Evolutionary conservation across 1,140 invertebrate species (phyloP).

Genomic region (Cydia amplana): DNA sequence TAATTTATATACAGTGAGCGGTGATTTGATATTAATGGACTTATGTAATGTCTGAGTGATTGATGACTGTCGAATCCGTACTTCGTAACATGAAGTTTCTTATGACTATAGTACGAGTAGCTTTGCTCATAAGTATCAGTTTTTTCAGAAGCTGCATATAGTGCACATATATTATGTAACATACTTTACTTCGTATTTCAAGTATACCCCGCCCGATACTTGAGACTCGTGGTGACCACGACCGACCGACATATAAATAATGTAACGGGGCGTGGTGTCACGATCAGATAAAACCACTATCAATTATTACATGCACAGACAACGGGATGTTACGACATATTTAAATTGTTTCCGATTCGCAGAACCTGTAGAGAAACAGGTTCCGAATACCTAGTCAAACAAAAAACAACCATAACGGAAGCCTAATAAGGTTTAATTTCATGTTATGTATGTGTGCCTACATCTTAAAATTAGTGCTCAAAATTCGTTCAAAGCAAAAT

Average conservation of each 20-base stretch:
- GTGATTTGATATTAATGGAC: slow-evolving; percentile 6
- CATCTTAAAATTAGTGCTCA: slow-evolving; percentile 4
- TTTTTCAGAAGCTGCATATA: too few relatives aligned
- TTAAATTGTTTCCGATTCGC: slow-evolving; percentile 23
- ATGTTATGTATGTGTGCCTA: neutral
- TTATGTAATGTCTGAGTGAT: slow-evolving; percentile 3
- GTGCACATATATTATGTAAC: too few relatives aligned
- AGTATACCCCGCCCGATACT: too few relatives aligned
- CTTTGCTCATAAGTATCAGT: too few relatives aligned
- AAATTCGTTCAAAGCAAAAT: neutral
- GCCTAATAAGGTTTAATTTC: neutral
- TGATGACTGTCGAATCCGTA: neutral
- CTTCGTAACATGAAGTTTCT: neutral
- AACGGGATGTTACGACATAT: slow-evolving; percentile 25
- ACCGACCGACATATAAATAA: neutral
- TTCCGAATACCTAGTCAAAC: neutral
- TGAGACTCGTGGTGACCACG: neutral
- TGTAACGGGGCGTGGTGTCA: neutral
- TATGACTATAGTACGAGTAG: neutral
- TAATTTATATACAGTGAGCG: neutral
- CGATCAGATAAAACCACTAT: neutral
- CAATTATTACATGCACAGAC: neutral
- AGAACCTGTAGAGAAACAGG: slow-evolving; percentile 14
- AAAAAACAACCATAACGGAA: neutral
- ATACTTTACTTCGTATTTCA: too few relatives aligned